A percentile compares a stretch with the other conserved stretches of the same genome.
Evolutionary conservation across 1,140 invertebrate species (phyloP).

Genomic region (Drosophila nasuta): DNA sequence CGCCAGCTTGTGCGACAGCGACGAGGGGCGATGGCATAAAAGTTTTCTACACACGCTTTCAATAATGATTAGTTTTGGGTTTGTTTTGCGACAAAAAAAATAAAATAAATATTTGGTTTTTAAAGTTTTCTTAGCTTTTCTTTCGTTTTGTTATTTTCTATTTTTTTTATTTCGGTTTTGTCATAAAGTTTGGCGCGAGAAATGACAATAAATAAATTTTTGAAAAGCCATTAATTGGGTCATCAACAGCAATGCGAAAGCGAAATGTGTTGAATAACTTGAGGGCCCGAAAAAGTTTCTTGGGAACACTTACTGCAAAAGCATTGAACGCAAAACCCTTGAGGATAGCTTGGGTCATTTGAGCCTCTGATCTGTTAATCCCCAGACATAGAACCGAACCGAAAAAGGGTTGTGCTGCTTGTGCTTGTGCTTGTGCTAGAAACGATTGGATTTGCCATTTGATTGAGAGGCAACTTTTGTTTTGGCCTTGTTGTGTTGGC

Average conservation of each 20-base stretch:
- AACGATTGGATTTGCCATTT: constrained; percentile 44
- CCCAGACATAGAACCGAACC: constrained; percentile 27
- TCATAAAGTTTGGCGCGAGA: constrained; percentile 35
- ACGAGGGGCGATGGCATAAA: constrained; percentile 18
- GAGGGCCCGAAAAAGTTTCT: constrained; percentile 36
- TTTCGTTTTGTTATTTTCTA: too few relatives aligned
- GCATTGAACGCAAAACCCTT: constrained; percentile 35
- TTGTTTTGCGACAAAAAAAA: constrained; percentile 24
- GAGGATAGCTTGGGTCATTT: constrained; percentile 46
- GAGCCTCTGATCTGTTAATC: constrained; percentile 47
- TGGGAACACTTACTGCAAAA: constrained; percentile 25
- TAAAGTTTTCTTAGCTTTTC: constrained; percentile 40
- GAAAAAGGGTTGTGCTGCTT: constrained; percentile 41
- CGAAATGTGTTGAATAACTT: constrained; percentile 38
- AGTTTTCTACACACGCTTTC: constrained; percentile 67
- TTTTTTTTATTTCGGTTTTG: constrained; percentile 1
- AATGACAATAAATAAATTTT: constrained; percentile 62
- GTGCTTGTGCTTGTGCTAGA: not conserved
- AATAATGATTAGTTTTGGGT: constrained; percentile 72
- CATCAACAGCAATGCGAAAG: constrained; percentile 28
- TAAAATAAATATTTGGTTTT: constrained; percentile 35
- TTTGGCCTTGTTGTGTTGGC: constrained; percentile 29
- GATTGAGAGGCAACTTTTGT: constrained; percentile 61
- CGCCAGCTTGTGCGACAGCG: constrained; percentile 15
- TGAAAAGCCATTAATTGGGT: constrained; percentile 47